Percentiles rank a stretch among this genome's conserved stretches.
phyloP scores from a whole-genome alignment of 1,140 invertebrate genomes.

The Sarcophaga peregrina region DNA sequence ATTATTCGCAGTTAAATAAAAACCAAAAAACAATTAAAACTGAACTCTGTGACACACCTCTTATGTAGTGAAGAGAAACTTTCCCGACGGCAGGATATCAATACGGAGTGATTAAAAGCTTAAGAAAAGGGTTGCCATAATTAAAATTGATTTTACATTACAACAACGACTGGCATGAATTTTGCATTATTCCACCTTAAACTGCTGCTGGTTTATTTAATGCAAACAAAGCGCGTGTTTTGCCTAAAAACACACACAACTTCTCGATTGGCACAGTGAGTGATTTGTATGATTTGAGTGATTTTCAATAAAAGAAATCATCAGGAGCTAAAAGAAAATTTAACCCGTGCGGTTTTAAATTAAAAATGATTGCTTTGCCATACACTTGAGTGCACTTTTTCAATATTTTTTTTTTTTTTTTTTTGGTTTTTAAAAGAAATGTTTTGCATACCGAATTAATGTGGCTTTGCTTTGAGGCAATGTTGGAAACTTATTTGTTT shows the following conservation, averaged over 20 bases:
- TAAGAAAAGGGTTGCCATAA: conserved; percentile 29
- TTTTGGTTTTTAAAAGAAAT: neutral
- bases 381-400: conserved; percentile 26
- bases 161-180: neutral
- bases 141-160: conserved; percentile 39
- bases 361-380: conserved; percentile 25
- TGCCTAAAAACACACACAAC: neutral
- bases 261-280: neutral
- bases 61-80: neutral
- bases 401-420: too few relatives aligned
- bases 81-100: conserved; percentile 58
- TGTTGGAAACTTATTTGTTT: neutral
- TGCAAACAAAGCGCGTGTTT: conserved; percentile 42
- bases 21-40: conserved; percentile 31
- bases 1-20: conserved; percentile 33
- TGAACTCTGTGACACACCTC: conserved; percentile 33
- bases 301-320: conserved; percentile 3
- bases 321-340: neutral
- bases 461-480: neutral
- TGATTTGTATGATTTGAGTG: neutral
- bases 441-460: neutral
- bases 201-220: conserved; percentile 38
- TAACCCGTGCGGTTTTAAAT: conserved; percentile 41
- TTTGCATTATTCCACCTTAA: conserved; percentile 25
- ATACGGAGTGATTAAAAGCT: neutral